phyloP scores from a whole-genome alignment of 2,888 invertebrate genomes.

The Syrista parreyssii region DNA sequence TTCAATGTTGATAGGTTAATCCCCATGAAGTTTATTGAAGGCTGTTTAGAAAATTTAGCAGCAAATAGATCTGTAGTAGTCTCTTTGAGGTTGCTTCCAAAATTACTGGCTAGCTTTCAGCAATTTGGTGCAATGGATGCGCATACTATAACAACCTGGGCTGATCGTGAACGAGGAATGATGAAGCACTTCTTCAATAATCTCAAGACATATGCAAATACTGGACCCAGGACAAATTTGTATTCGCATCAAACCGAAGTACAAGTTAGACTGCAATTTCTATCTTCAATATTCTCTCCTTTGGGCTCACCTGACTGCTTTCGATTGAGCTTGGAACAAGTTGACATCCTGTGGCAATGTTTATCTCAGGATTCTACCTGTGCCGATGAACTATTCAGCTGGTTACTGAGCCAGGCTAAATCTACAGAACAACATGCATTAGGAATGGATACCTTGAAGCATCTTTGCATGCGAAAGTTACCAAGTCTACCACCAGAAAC shows the following conservation, averaged over 20 bases:
- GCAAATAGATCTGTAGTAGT: slow-evolving; percentile 91
- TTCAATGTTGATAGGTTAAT: slow-evolving; percentile 91
- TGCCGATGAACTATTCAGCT: slow-evolving; percentile 92
- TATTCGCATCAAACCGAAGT: slow-evolving; percentile 88
- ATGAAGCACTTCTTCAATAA: slow-evolving; percentile 93
- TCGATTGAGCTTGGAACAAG: slow-evolving; percentile 86
- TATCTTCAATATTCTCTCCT: slow-evolving; percentile 91
- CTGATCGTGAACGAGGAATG: slow-evolving; percentile 92
- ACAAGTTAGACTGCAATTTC: slow-evolving; percentile 90
- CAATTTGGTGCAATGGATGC: slow-evolving; percentile 89
- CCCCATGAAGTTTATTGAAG: slow-evolving; percentile 94
- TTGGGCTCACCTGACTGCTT: slow-evolving; percentile 91
- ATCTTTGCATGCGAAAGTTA: slow-evolving; percentile 89
- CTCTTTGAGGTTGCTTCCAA: slow-evolving; percentile 87
- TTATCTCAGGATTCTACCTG: slow-evolving; percentile 87
- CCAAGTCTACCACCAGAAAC: slow-evolving; percentile 89
- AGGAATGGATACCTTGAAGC: slow-evolving; percentile 86
- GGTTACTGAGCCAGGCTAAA: slow-evolving; percentile 92
- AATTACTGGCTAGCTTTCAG: slow-evolving; percentile 91
- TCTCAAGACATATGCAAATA: slow-evolving; percentile 78
- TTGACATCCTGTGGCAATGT: slow-evolving; percentile 92
- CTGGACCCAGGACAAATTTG: slow-evolving; percentile 63
- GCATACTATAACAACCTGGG: slow-evolving; percentile 89
- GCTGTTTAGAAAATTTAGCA: slow-evolving; percentile 89
- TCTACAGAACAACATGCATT: slow-evolving; percentile 93